Evolutionary conservation across 2,797 vertebrate genomes (phyloP).

Genomic region (Tolypeutes matacus): DNA sequence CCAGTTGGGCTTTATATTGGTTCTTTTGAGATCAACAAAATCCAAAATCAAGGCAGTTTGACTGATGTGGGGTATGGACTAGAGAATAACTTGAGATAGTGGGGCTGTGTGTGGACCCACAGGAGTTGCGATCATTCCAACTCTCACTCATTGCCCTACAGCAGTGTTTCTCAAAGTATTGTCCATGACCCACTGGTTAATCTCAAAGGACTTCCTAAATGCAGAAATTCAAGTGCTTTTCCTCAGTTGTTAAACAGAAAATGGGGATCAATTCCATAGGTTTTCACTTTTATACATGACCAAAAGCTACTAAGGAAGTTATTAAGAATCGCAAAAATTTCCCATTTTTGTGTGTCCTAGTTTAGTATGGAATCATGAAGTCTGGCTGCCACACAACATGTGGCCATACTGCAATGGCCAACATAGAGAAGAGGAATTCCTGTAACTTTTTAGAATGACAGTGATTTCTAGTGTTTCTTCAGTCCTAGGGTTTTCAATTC

Average conservation of each 20-base stretch:
- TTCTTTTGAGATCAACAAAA: slow-evolving; percentile 53
- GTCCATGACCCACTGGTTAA: not conserved
- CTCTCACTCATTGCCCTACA: not conserved
- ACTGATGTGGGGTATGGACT: not conserved
- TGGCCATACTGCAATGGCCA: not conserved
- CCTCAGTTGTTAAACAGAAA: slow-evolving; percentile 35
- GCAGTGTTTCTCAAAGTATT: slow-evolving; percentile 22
- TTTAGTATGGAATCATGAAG: not conserved
- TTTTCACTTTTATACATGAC: slow-evolving; percentile 6
- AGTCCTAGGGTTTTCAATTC: not conserved
- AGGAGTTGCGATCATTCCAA: slow-evolving; percentile 3
- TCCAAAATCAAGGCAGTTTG: slow-evolving; percentile 20
- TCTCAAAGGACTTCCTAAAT: slow-evolving; percentile 24
- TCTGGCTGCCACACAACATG: not conserved
- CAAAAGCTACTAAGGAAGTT: slow-evolving; percentile 56
- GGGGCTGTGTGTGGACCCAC: not conserved
- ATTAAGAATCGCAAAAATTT: slow-evolving; percentile 35
- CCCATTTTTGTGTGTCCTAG: slow-evolving; percentile 34
- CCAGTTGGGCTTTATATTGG: not conserved
- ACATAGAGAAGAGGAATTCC: not conserved
- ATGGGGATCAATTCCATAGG: not conserved
- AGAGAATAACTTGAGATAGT: not conserved
- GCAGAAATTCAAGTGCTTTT: slow-evolving; percentile 39
- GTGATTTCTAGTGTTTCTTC: slow-evolving; percentile 42
- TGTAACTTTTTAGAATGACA: slow-evolving; percentile 15